Percentiles rank a stretch among this genome's conserved stretches.
These are phyloP conservation scores for Dugesia japonica DNA, from an alignment of 2,888 invertebrate species.

Conservation along the genomic window DNA sequence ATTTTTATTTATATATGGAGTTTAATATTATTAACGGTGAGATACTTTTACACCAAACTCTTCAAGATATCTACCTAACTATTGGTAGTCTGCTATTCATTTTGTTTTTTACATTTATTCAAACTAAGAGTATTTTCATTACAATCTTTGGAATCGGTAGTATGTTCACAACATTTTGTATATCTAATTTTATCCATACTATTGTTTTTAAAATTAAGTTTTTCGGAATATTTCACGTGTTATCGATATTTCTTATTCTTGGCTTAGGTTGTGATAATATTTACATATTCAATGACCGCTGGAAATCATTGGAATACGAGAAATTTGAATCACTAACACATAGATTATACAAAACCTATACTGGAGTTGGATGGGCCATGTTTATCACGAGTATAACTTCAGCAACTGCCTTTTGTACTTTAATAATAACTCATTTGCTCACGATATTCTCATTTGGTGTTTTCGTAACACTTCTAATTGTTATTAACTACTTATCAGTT, in stretches of 20 bases:
- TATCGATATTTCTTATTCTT: slow-evolving; percentile 39
- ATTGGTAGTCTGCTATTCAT: background rate
- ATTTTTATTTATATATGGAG: background rate
- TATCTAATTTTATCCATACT: background rate
- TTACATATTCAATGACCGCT: background rate
- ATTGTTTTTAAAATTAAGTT: slow-evolving; percentile 36
- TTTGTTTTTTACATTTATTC: background rate
- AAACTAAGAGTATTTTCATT: background rate
- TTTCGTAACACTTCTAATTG: background rate
- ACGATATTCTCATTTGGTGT: background rate
- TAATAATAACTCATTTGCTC: background rate
- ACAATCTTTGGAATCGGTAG: background rate
- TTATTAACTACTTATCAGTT: background rate
- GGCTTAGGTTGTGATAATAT: slow-evolving; percentile 36
- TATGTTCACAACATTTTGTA: background rate
- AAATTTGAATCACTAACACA: background rate
- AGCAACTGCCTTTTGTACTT: background rate
- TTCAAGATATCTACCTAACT: background rate
- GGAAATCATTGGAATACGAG: background rate
- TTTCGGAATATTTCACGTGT: slow-evolving; percentile 39
- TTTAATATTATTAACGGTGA: background rate
- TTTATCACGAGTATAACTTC: background rate
- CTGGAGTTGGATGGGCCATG: background rate
- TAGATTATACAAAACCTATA: background rate
- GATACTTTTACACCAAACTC: background rate